Evolutionary conservation across 2,888 invertebrate species (phyloP), one percentile per base, ranked within the genome.

Genomic region (Dusona sp.): DNA sequence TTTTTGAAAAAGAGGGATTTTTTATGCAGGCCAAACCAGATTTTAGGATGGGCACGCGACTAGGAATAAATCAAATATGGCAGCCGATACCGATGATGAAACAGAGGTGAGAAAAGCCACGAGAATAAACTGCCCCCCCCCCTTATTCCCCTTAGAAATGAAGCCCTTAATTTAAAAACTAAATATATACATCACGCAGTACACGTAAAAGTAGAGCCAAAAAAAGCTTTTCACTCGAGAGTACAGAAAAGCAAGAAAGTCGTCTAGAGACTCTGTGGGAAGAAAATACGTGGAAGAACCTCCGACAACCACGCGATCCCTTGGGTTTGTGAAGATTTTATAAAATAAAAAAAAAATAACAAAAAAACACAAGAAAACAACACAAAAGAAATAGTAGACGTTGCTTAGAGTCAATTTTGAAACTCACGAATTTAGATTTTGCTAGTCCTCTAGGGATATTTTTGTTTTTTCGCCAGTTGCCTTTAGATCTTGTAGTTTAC

Each of bases 11-110:
- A 36, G 36, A 65, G 2, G 29, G 19, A 65, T 29, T 61, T 64
- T 64, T 3, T 42, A 13, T 42, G 87, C 92, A 97, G 97, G 97
- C 97, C 92, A 96, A 96, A 89, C 96, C 96, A 88, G 96, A 96
- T 85, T 97, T 97, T 90, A 96, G 96, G 68, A 96, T 96, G 86
- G 96, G 97, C 9, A 94, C 96, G 48, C 94, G 97, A 84, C 95
- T 96, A 90, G 97, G 97, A 7, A 95, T 96, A 29, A 96, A 95
- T 90, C 96, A 96, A 95, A 95, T 97, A 91, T 97, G 96, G 95
- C 95, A 95, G 94, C 95, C 95, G 61, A 91, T 94, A 85, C 92
- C 94, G 13, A 88, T 94, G 80, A 89, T 94, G 16, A 92, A 94
- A 84, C 92, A 92, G 85, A 92, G 93, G 94, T 94, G 80, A 86